Conservation (phyloP, 2,113 vertebrate genomes). For the Mus spicilegus region DNA sequence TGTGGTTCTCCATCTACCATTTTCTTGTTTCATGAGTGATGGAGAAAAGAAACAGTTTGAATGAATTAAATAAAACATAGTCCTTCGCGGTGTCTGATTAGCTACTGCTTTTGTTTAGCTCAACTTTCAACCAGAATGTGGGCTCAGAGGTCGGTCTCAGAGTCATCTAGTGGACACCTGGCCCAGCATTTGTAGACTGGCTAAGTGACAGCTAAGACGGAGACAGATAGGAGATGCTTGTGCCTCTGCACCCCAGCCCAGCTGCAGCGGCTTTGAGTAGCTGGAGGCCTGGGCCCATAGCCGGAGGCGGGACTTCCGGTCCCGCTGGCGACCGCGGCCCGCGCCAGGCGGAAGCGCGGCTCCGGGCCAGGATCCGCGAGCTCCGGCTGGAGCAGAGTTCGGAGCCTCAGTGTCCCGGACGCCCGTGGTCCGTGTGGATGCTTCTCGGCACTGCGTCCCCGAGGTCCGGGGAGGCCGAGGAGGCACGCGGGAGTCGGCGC, state of each 20-base stretch:
- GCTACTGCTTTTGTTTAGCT: neutral
- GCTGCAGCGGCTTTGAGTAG: neutral
- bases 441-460: neutral
- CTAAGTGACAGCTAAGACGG: no score
- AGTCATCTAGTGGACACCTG: neutral
- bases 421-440: neutral
- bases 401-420: neutral
- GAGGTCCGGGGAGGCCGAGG: neutral
- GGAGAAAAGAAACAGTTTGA: neutral
- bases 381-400: conserved; percentile 32
- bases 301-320: conserved; percentile 77
- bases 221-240: fast-evolving
- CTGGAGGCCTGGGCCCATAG: neutral
- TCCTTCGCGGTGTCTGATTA: neutral
- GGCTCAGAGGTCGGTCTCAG: neutral
- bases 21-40: neutral
- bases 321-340: neutral
- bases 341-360: conserved; percentile 73
- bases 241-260: neutral
- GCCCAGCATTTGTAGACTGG: neutral
- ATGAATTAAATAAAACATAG: neutral
- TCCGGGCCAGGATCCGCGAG: neutral
- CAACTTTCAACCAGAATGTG: neutral
- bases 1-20: neutral
- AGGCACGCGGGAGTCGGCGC: conserved; percentile 13